Base-by-base conservation (phyloP, 2,888 invertebrate genomes). In the Amitus sp. region DNA sequence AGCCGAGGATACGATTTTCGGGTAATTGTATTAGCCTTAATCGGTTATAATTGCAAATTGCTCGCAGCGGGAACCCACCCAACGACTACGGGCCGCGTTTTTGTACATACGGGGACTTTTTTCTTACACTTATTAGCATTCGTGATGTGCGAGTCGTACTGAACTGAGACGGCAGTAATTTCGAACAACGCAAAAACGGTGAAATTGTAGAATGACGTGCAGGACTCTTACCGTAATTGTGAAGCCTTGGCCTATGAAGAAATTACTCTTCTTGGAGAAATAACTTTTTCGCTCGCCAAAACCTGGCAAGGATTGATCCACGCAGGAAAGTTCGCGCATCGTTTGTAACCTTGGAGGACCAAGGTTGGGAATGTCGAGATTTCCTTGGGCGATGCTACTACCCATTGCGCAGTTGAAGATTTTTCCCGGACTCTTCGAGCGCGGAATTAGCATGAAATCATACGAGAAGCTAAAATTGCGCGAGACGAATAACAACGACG, bases 31-130 rank as follows among this genome's bases (percentile, higher is more conserved):
- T 46, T 46, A 23, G 15, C 28, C 60, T 65, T 68, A 68, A 73
- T 73, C 62, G 68, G 66, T 69, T 65, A 65, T 67, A 52, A 55
- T 47, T 51, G 56, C 50, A 43, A 37, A 46, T 46, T 20, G 27
- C 37, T 28, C 37, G 39, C 37, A 42, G 27, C 28, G 12, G 28
- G 34, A 43, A 23, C 20, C 42, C 27, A 18, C 18, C 39, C 6
- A 12, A 34, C 18, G 15, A 12, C 12, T 3, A 10, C 18, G 34
- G 18, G 30, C 30, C 20, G 39, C 30, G 18, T 17, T 53, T 33
- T 23, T 12, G 37, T 12, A 54, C 23, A 27, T 30, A n/a, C n/a
- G n/a, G n/a, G n/a, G 39, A 47, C 34, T 40, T 46, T 39, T 45
- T 39, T 27, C 28, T 28, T 19, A 40, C 13, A 17, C 17, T 28